Evolutionary conservation across 2,888 invertebrate genomes (phyloP).

Genomic region (Vandiemenella viatica): DNA sequence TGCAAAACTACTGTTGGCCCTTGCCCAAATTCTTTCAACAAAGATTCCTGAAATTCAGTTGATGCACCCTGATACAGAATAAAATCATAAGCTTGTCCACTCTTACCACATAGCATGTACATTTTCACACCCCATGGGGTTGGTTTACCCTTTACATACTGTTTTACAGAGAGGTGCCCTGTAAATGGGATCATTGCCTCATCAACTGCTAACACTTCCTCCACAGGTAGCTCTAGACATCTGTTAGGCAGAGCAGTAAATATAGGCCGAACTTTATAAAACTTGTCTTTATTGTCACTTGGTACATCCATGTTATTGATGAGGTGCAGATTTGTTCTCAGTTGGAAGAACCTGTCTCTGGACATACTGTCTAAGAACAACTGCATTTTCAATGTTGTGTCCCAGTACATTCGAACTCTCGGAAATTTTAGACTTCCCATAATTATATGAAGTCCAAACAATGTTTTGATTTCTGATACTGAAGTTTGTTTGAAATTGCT

Average conservation of each 20-base stretch:
- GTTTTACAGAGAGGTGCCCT: no score
- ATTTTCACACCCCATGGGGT: no score
- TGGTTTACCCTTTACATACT: no score
- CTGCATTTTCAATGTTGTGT: slow-evolving; percentile 8
- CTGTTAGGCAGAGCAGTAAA: slow-evolving; percentile 14
- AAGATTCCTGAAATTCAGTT: slow-evolving; percentile 18
- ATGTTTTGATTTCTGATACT: slow-evolving; percentile 1
- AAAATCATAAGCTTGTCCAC: no score
- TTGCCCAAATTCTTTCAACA: slow-evolving; percentile 10
- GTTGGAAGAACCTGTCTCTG: slow-evolving; percentile 16
- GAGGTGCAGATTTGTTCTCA: slow-evolving; percentile 16
- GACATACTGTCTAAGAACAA: slow-evolving; percentile 16
- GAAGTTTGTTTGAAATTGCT: slow-evolving; percentile 1
- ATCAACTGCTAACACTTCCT: slow-evolving; percentile 16
- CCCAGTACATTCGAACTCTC: slow-evolving; percentile 8
- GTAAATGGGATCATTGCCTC: slow-evolving; percentile 19
- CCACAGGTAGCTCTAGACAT: slow-evolving; percentile 14
- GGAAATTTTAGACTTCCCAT: slow-evolving; percentile 7
- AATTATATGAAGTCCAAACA: slow-evolving; percentile 4
- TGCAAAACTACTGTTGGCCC: slow-evolving; percentile 14
- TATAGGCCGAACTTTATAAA: slow-evolving; percentile 19
- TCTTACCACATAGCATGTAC: no score
- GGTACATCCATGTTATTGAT: slow-evolving; percentile 15
- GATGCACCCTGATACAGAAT: no score
- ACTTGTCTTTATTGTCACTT: slow-evolving; percentile 10